phyloP scores from a whole-genome alignment of 2,113 vertebrate genomes.

The Saguinus midas region DNA sequence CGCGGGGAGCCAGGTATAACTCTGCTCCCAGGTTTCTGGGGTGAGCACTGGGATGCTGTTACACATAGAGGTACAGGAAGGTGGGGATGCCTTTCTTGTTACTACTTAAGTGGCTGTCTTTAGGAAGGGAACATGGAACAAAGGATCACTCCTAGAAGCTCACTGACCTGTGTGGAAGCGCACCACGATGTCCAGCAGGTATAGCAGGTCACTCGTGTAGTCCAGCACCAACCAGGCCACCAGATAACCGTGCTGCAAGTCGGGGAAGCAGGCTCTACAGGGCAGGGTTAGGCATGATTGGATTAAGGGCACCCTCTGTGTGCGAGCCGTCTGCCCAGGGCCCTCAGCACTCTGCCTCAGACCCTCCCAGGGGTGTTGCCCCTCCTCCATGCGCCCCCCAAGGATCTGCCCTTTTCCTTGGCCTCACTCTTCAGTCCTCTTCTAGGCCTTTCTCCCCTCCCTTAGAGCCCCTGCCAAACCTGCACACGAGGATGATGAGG shows the following conservation, averaged over 20 bases:
- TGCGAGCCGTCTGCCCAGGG: not conserved
- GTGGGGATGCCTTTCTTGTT: not conserved
- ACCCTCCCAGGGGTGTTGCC: not conserved
- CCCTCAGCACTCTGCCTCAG: not conserved
- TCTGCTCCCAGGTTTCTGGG: not conserved
- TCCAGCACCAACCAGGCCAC: conserved; percentile 90
- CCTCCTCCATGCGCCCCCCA: not conserved
- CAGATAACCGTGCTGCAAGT: conserved; percentile 83
- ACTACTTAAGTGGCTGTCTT: not conserved
- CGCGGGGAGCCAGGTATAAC: not conserved
- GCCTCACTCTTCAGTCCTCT: fast-evolving
- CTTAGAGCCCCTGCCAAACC: conserved; percentile 77
- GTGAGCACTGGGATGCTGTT: not conserved
- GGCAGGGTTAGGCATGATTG: not conserved
- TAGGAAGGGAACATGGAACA: not conserved
- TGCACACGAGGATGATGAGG: conserved; percentile 90
- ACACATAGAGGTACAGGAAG: not conserved
- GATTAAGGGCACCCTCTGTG: not conserved
- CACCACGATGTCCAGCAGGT: conserved; percentile 87
- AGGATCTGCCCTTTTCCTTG: not conserved
- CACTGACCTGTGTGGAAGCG: conserved; percentile 88
- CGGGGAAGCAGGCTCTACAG: conserved; percentile 89
- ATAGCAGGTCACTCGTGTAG: conserved; percentile 88
- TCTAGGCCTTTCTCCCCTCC: not conserved
- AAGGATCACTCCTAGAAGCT: not conserved